A percentile compares a stretch with the other conserved stretches of the same genome.
Conservation (phyloP, 2,113 vertebrate species). For the Pachyramphus minor region DNA sequence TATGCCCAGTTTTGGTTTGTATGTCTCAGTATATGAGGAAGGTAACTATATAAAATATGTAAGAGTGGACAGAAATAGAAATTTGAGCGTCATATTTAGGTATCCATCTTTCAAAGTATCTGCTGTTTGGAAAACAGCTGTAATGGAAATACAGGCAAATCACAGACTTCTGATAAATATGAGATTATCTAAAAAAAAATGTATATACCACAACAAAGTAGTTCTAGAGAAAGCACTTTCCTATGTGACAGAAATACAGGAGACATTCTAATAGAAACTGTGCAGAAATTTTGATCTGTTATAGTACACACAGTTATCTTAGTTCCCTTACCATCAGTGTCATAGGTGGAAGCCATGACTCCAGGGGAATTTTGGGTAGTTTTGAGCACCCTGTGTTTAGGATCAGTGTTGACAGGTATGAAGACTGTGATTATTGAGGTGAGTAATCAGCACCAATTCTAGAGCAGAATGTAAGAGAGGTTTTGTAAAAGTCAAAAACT, state of each 20-base stretch:
- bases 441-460: neutral
- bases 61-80: neutral
- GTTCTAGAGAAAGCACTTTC: neutral
- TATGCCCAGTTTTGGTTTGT: neutral
- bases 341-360: neutral
- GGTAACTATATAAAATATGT: neutral
- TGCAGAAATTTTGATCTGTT: neutral
- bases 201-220: neutral
- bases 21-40: neutral
- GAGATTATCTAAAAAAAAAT: neutral
- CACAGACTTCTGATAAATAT: neutral
- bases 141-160: neutral
- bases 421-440: neutral
- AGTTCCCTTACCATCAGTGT: neutral
- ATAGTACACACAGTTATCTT: too few relatives aligned
- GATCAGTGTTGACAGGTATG: fast-evolving
- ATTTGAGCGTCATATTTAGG: neutral
- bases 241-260: neutral
- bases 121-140: neutral
- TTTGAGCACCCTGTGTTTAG: neutral
- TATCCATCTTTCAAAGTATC: neutral
- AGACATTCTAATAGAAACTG: neutral
- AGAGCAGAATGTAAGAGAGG: neutral
- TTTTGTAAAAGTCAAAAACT: neutral
- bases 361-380: neutral